Percentiles rank a stretch among this genome's conserved stretches.
These are phyloP conservation scores for Rhadinocentrus ornatus DNA, from an alignment of 2,797 vertebrate genomes.

Conservation along the genomic window DNA sequence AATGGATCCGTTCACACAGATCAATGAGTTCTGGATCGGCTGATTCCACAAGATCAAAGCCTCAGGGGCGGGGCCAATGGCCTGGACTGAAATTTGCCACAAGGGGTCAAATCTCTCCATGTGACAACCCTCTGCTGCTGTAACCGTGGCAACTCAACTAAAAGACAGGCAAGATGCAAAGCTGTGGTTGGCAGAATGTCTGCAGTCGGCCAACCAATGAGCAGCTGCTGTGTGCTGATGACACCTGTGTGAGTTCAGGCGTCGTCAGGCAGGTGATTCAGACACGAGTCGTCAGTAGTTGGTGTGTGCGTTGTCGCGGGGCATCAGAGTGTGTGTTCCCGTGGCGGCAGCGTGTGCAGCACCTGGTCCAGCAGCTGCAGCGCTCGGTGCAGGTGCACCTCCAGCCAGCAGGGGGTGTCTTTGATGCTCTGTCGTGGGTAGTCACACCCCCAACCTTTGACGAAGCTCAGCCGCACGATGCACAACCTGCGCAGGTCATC, in stretches of 20 bases:
- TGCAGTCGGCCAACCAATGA: slow-evolving; percentile 14
- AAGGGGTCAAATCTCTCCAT: neutral
- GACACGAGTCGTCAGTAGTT: neutral
- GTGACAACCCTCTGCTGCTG: slow-evolving; percentile 6
- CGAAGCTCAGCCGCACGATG: slow-evolving; percentile 85
- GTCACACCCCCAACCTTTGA: slow-evolving; percentile 88
- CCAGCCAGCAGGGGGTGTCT: slow-evolving; percentile 87
- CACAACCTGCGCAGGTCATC: slow-evolving; percentile 84
- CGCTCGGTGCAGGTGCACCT: slow-evolving; percentile 85
- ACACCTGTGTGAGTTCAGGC: neutral
- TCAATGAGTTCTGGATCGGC: neutral
- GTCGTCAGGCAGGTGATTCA: too few relatives aligned
- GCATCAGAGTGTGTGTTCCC: slow-evolving; percentile 45
- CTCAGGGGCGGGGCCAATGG: neutral
- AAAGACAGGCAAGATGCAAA: slow-evolving; percentile 11
- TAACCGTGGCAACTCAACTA: slow-evolving; percentile 25
- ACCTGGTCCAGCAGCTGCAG: slow-evolving; percentile 87
- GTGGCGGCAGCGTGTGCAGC: slow-evolving; percentile 81
- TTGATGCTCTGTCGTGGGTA: slow-evolving; percentile 87
- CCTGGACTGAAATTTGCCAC: neutral
- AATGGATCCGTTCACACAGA: slow-evolving; percentile 16
- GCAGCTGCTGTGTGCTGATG: neutral
- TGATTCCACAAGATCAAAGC: too few relatives aligned
- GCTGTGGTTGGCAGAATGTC: slow-evolving; percentile 42
- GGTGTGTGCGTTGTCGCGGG: neutral